A percentile compares a stretch with the other conserved stretches of the same genome.
Conservation (phyloP, 1,140 invertebrate species). For the Araneus ventricosus region DNA sequence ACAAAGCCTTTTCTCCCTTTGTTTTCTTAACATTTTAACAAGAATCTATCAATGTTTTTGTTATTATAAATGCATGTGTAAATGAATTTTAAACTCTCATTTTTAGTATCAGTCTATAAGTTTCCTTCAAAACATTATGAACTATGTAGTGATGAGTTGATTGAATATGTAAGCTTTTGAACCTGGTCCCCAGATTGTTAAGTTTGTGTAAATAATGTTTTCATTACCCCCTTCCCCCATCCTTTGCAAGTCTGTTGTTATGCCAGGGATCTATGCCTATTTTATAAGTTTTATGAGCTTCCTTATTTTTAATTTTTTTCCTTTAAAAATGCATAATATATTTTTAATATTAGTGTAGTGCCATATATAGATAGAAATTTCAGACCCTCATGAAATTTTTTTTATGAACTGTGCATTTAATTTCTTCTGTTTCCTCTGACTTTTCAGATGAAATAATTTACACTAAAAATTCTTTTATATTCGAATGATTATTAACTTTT, state of each 20-base stretch:
- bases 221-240: no score
- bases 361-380: constrained; percentile 8
- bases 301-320: neutral
- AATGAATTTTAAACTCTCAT: neutral
- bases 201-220: neutral
- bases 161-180: neutral
- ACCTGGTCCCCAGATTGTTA: neutral
- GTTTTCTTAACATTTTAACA: neutral
- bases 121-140: neutral
- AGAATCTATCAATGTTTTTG: no score
- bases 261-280: neutral
- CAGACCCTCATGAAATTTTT: no score
- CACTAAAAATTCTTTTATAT: no score
- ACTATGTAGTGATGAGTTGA: no score
- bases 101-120: neutral
- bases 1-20: neutral
- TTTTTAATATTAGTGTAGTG: neutral
- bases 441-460: no score
- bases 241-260: neutral
- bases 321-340: neutral
- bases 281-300: neutral
- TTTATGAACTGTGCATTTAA: no score
- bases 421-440: no score
- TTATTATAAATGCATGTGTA: no score
- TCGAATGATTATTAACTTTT: no score